phyloP scores from a whole-genome alignment of 2,113 vertebrate species.

The Cricetomys ansorgei region DNA sequence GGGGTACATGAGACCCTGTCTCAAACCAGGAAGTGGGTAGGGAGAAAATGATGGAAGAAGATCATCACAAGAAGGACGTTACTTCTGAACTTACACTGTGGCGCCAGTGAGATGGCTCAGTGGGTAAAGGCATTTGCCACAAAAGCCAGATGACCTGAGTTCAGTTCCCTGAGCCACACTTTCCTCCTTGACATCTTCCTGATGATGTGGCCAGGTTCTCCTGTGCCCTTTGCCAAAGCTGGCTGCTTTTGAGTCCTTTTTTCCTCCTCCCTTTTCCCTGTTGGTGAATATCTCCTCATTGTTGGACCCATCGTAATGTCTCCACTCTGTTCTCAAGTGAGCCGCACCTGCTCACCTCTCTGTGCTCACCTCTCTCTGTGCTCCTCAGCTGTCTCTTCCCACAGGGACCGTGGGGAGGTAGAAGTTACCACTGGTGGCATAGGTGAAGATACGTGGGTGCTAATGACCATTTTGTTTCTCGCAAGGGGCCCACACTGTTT shows the following conservation, averaged over 20 bases:
- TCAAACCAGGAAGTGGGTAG: neutral
- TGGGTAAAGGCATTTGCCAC: neutral
- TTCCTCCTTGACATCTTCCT: neutral
- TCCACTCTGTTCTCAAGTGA: neutral
- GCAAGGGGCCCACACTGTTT: neutral
- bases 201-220: neutral
- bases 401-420: neutral
- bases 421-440: rapidly evolving
- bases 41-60: neutral
- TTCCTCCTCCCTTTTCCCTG: too few relatives aligned
- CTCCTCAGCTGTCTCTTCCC: too few relatives aligned
- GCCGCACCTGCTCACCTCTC: neutral
- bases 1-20: neutral
- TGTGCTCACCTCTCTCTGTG: neutral
- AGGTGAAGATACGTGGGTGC: neutral
- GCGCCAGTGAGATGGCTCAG: neutral
- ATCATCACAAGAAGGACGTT: neutral
- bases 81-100: neutral
- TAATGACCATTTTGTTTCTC: neutral
- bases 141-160: neutral
- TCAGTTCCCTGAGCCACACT: rapidly evolving
- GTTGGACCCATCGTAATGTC: too few relatives aligned
- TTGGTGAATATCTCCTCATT: neutral
- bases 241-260: neutral
- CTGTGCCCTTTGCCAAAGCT: neutral